Conservation (phyloP, 1,140 invertebrate genomes). For the Brachionus koreanus region DNA sequence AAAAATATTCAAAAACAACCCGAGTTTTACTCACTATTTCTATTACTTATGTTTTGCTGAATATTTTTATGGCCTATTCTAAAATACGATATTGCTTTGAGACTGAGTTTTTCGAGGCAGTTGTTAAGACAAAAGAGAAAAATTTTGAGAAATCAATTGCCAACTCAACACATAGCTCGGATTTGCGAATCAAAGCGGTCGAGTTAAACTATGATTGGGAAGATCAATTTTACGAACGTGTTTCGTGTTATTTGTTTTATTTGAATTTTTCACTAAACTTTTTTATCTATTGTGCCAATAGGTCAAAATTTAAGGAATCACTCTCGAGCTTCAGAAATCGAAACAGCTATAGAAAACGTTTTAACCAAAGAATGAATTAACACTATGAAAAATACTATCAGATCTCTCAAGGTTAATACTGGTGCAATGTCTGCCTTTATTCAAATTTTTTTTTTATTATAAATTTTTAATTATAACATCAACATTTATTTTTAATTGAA, state of each 20-base stretch:
- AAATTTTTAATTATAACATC: no score
- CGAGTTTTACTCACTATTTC: slow-evolving; percentile 1
- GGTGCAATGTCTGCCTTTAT: no score
- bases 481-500: neutral
- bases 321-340: neutral
- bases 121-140: neutral
- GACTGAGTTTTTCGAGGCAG: neutral
- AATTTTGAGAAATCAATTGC: neutral
- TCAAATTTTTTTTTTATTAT: no score
- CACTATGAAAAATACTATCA: neutral
- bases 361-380: neutral
- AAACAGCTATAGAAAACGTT: neutral
- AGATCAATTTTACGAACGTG: slow-evolving; percentile 2
- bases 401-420: neutral
- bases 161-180: neutral
- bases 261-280: slow-evolving; percentile 19
- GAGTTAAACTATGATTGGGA: neutral
- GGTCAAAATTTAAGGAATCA: neutral
- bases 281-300: slow-evolving; percentile 22
- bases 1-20: slow-evolving; percentile 20
- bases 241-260: slow-evolving; percentile 20
- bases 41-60: neutral
- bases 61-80: neutral
- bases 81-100: slow-evolving; percentile 11
- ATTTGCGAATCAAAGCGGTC: neutral